Evolutionary conservation across 2,113 vertebrate species (phyloP), one percentile per base, ranked within the genome.

Genomic region (Lota lota): DNA sequence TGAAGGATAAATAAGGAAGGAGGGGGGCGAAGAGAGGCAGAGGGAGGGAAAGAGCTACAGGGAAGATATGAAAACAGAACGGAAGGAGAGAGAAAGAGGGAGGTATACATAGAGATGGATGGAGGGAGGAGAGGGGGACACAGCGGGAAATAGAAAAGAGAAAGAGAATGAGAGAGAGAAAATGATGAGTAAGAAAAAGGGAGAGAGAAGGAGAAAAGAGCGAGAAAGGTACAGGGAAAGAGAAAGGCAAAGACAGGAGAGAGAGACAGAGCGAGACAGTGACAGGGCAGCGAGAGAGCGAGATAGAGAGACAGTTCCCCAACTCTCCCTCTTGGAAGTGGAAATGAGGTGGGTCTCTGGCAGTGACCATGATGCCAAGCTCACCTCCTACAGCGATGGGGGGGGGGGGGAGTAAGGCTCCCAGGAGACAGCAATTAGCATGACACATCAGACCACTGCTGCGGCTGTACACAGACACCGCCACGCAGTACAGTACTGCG

Each of bases 341-440:
- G 87, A 90, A 87, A 90, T 86, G 83, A 90, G 87, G 79, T 72
- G 78, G 81, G 79, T 79, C 75, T 59, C 18, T 81, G 50, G 66
- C 77, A 77, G 82, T 76, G 66, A 80, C 86, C 80, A 73, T 79
- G 83, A 82, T 75, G 76, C 86, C 77, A 71, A 83, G 79, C 79
- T 77, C 77, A 69, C 78, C 77, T 82, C 69, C 79, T 81, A 78
- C 57, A 75, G 73, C 82, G 79, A 74, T 20, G 63, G 63, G 59
- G 33, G 40, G 7, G 82, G 36, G 63, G 63, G 59, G 51, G 40
- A 24, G 83, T n/a, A n/a, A 75, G 77, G 71, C 80, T 88, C 88
- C 84, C 88, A 36, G 74, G 83, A 87, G 89, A 88, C 86, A 83
- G 86, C 90, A 90, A 90, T 91, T 90, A 89, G 83, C 79, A 83